These are phyloP conservation scores for Trachelipus rathkii DNA, from an alignment of 1,140 invertebrate genomes.

Conservation along the genomic window DNA sequence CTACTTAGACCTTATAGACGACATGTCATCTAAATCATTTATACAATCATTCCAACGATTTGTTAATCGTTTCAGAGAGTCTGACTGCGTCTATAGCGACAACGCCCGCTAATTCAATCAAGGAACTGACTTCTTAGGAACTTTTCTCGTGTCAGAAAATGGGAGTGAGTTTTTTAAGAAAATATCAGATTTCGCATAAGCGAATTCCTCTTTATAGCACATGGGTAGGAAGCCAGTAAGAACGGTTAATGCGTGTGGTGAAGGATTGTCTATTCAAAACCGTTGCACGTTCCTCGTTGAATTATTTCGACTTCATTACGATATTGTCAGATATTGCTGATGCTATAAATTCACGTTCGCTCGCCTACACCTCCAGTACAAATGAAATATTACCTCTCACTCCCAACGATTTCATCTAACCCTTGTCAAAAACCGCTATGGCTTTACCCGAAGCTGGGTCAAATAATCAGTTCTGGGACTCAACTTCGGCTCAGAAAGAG, in stretches of 20 bases:
- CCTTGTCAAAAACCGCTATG: too few species aligned
- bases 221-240: neutral
- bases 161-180: neutral
- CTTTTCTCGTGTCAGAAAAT: neutral
- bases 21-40: constrained; percentile 9
- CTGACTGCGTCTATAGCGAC: neutral
- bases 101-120: neutral
- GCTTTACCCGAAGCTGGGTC: too few species aligned
- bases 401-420: too few species aligned
- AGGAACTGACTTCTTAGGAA: neutral
- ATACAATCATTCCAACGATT: neutral
- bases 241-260: neutral
- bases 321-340: neutral
- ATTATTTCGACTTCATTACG: constrained; percentile 1
- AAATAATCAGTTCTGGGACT: too few species aligned
- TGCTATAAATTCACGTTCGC: neutral
- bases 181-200: neutral
- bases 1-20: neutral
- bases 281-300: neutral
- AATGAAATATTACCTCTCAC: too few species aligned
- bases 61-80: neutral
- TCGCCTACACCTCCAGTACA: neutral
- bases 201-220: constrained; percentile 7
- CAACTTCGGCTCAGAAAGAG: too few species aligned
- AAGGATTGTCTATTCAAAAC: constrained; percentile 6